These are phyloP conservation scores for Cyclina sinensis DNA, from an alignment of 1,140 invertebrate genomes.

Conservation along the genomic window DNA sequence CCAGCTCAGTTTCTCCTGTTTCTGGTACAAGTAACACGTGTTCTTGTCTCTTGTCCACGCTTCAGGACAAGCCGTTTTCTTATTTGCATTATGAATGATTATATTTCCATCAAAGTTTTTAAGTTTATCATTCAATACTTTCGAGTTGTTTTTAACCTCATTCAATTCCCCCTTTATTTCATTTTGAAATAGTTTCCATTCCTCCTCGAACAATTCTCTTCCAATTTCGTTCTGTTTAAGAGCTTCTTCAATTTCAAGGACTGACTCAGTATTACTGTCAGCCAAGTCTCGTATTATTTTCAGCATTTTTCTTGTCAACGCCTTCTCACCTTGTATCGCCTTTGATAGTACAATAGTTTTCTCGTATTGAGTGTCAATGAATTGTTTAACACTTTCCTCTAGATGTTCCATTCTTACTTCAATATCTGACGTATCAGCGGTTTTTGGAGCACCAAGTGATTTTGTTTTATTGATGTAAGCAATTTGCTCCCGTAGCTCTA, in stretches of 20 bases:
- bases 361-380: background rate
- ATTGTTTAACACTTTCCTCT: background rate
- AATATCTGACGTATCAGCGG: background rate
- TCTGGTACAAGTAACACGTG: constrained; percentile 1
- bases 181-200: background rate
- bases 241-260: background rate
- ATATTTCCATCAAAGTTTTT: background rate
- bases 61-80: background rate
- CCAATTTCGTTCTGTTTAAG: background rate
- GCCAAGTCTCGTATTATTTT: constrained; percentile 8
- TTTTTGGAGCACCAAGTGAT: background rate
- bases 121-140: background rate
- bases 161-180: background rate
- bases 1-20: constrained; percentile 2
- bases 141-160: background rate
- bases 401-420: background rate
- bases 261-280: background rate
- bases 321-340: background rate
- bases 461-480: background rate
- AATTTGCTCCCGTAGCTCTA: background rate
- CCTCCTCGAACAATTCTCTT: background rate
- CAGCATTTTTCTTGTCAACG: constrained; percentile 2
- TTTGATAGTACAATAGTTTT: background rate
- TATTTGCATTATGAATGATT: background rate
- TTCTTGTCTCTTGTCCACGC: background rate